Conservation (phyloP, 2,113 vertebrate genomes). For the Echinops telfairi region DNA sequence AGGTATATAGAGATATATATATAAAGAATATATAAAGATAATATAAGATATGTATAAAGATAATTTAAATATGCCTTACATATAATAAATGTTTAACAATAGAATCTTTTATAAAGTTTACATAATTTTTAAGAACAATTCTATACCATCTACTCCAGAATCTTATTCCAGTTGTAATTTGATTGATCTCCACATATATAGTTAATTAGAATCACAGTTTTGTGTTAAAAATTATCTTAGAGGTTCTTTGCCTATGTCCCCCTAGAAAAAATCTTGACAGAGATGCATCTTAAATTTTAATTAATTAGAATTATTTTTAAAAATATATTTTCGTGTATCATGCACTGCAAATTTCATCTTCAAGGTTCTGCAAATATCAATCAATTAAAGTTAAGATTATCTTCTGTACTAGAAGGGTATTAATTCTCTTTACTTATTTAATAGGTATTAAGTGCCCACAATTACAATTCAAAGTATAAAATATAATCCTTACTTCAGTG, state of each 20-base stretch:
- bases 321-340: background rate
- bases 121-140: background rate
- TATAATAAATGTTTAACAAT: background rate
- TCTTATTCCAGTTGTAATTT: background rate
- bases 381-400: background rate
- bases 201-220: constrained; percentile 47
- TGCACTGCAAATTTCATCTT: background rate
- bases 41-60: no score
- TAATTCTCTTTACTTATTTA: constrained; percentile 26
- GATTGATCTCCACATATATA: background rate
- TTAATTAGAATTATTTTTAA: constrained; percentile 2
- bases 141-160: background rate
- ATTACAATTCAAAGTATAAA: constrained; percentile 51
- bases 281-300: constrained; percentile 25
- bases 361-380: background rate
- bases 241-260: background rate
- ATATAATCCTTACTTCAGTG: background rate
- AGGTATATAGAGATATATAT: no score
- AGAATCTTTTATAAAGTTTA: background rate
- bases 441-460: constrained; percentile 4
- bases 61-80: background rate
- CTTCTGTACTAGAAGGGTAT: background rate
- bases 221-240: background rate
- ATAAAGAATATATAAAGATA: background rate
- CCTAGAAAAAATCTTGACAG: constrained; percentile 28